Evolutionary conservation across 2,113 vertebrate genomes (phyloP).

Genomic region (Toxotes chatareus): DNA sequence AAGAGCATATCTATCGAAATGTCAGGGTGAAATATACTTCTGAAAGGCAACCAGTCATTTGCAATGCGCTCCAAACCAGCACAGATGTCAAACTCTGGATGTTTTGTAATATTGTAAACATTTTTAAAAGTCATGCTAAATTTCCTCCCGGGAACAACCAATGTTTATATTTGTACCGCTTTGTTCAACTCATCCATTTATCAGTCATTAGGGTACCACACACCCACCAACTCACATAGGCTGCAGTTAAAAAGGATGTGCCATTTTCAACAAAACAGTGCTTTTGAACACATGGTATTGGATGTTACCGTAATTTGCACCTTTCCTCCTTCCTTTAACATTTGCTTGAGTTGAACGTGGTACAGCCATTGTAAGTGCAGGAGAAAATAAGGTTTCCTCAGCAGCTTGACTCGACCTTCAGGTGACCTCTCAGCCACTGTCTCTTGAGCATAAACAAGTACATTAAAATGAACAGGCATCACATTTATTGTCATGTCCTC

Average conservation of each 20-base stretch:
- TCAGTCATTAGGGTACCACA: constrained; percentile 14
- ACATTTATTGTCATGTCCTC: constrained; percentile 49
- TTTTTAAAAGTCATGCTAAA: constrained; percentile 51
- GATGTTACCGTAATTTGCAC: neutral
- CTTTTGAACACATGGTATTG: neutral
- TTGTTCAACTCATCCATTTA: constrained; percentile 10
- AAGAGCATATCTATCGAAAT: constrained; percentile 32
- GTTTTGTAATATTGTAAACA: constrained; percentile 71
- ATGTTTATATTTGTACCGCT: constrained; percentile 3
- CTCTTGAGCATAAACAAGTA: constrained; percentile 45
- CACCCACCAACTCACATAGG: constrained; percentile 27
- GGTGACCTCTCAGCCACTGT: constrained; percentile 31
- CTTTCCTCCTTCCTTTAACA: neutral
- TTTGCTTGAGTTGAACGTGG: neutral
- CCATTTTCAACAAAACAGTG: neutral
- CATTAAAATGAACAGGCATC: constrained; percentile 47
- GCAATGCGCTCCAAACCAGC: constrained; percentile 40
- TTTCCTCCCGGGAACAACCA: constrained; percentile 3
- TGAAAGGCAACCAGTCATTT: constrained; percentile 70
- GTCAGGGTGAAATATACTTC: constrained; percentile 32
- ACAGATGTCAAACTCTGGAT: constrained; percentile 36
- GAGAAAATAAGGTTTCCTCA: neutral
- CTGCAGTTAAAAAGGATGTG: constrained; percentile 19
- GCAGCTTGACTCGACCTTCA: constrained; percentile 30
- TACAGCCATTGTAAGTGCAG: constrained; percentile 19